phyloP scores from a whole-genome alignment of 2,888 invertebrate genomes.

The Lathronympha strigana region DNA sequence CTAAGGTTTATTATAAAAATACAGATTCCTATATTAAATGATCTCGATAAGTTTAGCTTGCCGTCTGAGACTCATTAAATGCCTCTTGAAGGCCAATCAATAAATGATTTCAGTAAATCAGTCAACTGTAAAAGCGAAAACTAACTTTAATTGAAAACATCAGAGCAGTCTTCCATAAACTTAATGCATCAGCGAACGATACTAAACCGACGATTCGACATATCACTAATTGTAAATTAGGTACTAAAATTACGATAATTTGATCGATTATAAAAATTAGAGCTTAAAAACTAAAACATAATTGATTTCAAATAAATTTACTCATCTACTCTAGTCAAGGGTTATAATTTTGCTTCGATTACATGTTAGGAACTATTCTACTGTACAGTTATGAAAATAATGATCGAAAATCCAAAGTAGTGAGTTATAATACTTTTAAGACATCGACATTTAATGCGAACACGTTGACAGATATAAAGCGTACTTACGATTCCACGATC shows the following conservation, averaged over 20 bases:
- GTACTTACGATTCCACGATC: conserved; percentile 25
- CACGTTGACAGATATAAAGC: conserved; percentile 42
- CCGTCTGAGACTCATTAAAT: conserved; percentile 76
- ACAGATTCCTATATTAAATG: conserved; percentile 79
- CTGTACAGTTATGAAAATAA: conserved; percentile 77
- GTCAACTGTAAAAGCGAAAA: conserved; percentile 42
- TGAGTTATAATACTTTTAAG: conserved; percentile 60
- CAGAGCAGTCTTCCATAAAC: conserved; percentile 80
- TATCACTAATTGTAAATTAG: conserved; percentile 62
- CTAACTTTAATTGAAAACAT: conserved; percentile 58
- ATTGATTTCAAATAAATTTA: conserved; percentile 63
- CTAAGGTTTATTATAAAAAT: conserved; percentile 79
- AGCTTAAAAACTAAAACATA: conserved; percentile 62
- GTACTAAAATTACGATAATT: conserved; percentile 64
- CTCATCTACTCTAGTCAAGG: conserved; percentile 70
- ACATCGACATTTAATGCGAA: conserved; percentile 48
- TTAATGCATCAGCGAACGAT: conserved; percentile 59
- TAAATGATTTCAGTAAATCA: conserved; percentile 29
- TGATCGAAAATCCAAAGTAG: conserved; percentile 60
- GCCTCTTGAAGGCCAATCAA: conserved; percentile 70
- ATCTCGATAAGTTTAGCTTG: conserved; percentile 78
- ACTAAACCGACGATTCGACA: conserved; percentile 62
- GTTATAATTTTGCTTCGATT: conserved; percentile 80
- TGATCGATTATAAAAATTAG: conserved; percentile 66
- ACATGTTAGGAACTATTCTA: conserved; percentile 81